Evolutionary conservation across 2,113 vertebrate genomes (phyloP).

Genomic region (Sminthopsis crassicaudata): DNA sequence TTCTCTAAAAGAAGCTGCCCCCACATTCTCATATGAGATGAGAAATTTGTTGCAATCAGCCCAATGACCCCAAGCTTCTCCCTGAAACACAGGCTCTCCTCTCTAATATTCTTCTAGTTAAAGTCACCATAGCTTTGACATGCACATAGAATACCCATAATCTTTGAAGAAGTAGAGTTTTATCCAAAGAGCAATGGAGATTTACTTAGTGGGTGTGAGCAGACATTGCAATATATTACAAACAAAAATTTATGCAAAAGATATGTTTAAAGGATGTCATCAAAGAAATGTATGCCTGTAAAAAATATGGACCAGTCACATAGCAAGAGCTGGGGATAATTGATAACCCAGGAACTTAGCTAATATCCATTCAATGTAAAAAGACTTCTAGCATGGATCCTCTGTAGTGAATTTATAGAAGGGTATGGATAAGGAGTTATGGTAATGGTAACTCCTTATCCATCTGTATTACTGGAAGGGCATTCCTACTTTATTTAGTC

Average conservation of each 20-base stretch:
- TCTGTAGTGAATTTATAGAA: not conserved
- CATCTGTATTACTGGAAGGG: not conserved
- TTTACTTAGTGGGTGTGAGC: not conserved
- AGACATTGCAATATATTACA: not conserved
- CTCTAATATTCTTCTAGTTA: not conserved
- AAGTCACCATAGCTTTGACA: not conserved
- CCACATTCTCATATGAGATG: not conserved
- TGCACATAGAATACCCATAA: not conserved
- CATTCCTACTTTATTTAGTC: not conserved
- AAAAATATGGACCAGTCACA: not conserved
- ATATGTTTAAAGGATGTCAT: not conserved
- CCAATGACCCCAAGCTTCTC: not conserved
- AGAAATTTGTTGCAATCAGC: not conserved
- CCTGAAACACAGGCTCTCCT: not conserved
- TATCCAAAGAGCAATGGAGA: not conserved
- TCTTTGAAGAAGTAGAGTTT: not conserved
- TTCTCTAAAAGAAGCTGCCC: conserved; percentile 70
- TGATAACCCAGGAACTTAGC: not conserved
- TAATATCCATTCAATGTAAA: not conserved
- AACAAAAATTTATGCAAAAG: not conserved
- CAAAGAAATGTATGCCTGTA: not conserved
- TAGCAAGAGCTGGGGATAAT: not conserved
- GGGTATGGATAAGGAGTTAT: not conserved
- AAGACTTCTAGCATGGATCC: not conserved
- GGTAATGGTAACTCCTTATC: too few species aligned